These are phyloP conservation scores for Druon quercuslanigerum DNA, from an alignment of 1,140 invertebrate species.

Conservation along the genomic window DNA sequence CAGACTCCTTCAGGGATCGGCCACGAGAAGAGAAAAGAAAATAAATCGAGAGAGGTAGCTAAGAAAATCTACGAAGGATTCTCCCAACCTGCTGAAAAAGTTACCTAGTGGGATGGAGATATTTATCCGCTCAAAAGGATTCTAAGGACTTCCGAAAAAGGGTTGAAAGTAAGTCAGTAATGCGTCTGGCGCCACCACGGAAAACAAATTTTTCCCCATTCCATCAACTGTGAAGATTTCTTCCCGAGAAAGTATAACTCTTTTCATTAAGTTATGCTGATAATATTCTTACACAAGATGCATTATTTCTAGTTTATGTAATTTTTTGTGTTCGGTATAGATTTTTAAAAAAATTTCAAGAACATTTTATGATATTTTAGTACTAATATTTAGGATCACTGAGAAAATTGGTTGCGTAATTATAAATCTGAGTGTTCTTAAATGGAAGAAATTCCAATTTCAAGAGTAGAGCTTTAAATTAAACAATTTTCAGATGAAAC, in stretches of 20 bases:
- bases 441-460: no score
- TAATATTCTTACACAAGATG: no score
- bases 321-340: no score
- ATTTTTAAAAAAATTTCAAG: no score
- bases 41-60: conserved; percentile 23
- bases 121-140: conserved; percentile 42
- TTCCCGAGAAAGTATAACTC: background rate
- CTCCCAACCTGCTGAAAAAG: conserved; percentile 35
- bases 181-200: conserved; percentile 50
- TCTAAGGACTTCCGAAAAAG: conserved; percentile 53
- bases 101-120: conserved; percentile 8
- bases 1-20: background rate
- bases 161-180: conserved; percentile 73
- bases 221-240: background rate
- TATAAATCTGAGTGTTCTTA: no score
- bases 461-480: no score
- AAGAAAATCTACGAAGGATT: conserved; percentile 30
- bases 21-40: conserved; percentile 32
- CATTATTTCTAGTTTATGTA: no score
- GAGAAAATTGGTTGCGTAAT: no score
- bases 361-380: no score
- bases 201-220: conserved; percentile 39
- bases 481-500: no score
- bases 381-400: no score
- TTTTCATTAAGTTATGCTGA: background rate